Evolutionary conservation across 2,888 invertebrate genomes (phyloP).

Genomic region (Hirtodrosophila cameraria): DNA sequence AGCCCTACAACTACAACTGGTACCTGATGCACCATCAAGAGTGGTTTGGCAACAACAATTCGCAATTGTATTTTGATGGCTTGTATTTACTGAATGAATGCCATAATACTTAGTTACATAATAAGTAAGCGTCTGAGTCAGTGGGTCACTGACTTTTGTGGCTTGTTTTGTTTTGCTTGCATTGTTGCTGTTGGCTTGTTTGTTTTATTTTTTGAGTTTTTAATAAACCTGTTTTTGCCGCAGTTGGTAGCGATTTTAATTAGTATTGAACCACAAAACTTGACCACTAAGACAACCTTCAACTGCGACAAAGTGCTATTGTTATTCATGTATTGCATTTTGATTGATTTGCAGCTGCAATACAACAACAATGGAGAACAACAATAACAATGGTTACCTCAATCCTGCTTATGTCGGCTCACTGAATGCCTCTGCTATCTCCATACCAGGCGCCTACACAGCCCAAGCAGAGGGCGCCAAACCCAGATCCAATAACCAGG

Average conservation of each 20-base stretch:
- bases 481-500: constrained; percentile 9
- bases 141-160: constrained; percentile 72
- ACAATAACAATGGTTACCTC: constrained; percentile 61
- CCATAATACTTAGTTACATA: constrained; percentile 55
- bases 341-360: constrained; percentile 54
- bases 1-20: constrained; percentile 42
- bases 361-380: constrained; percentile 30
- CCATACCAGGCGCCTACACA: constrained; percentile 70
- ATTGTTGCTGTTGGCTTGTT: neutral
- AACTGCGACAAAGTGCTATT: neutral
- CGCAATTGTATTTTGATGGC: constrained; percentile 19
- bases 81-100: constrained; percentile 61
- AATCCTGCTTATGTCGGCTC: constrained; percentile 73
- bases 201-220: neutral
- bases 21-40: neutral
- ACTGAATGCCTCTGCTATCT: constrained; percentile 64
- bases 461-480: constrained; percentile 27
- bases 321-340: constrained; percentile 5
- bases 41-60: constrained; percentile 7
- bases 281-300: constrained; percentile 69
- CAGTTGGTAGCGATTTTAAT: constrained; percentile 23
- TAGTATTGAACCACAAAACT: constrained; percentile 58
- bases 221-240: constrained; percentile 28
- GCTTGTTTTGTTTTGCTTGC: constrained; percentile 1
- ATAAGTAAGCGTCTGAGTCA: constrained; percentile 59